These are phyloP conservation scores for Desmodus rotundus DNA, from an alignment of 2,113 vertebrate species.

Conservation along the genomic window DNA sequence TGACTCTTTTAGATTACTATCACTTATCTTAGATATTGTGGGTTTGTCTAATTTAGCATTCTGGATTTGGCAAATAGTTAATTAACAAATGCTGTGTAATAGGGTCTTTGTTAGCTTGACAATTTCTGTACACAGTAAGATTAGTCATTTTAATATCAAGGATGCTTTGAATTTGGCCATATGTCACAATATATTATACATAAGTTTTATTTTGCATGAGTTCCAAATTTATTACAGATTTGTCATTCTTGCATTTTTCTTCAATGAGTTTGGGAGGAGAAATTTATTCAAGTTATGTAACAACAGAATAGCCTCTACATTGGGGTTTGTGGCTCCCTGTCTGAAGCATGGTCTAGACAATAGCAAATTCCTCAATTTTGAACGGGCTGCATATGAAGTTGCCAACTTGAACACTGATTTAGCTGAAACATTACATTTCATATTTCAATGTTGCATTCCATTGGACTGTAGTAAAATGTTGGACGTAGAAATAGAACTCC, in stretches of 20 bases:
- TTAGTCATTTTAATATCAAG: background rate
- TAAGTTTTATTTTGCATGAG: background rate
- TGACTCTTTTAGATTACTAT: background rate
- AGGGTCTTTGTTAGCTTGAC: background rate
- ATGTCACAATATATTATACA: background rate
- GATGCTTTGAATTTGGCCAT: background rate
- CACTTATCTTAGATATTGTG: background rate
- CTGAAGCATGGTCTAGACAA: slow-evolving; percentile 70
- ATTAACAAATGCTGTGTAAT: background rate
- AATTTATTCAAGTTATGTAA: slow-evolving; percentile 60
- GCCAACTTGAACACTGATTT: slow-evolving; percentile 59
- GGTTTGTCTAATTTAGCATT: background rate
- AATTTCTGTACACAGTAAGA: background rate
- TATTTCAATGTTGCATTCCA: slow-evolving; percentile 63
- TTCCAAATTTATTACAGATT: slow-evolving; percentile 24
- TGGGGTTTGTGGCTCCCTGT: slow-evolving; percentile 59
- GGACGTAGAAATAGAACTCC: slow-evolving; percentile 31
- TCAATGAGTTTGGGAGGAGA: slow-evolving; percentile 15
- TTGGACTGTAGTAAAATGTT: slow-evolving; percentile 52
- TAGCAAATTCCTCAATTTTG: slow-evolving; percentile 61
- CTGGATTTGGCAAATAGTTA: background rate
- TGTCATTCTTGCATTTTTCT: slow-evolving; percentile 43
- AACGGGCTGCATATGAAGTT: slow-evolving; percentile 34
- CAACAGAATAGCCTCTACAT: slow-evolving; percentile 35
- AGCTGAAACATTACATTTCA: slow-evolving; percentile 64